phyloP scores from a whole-genome alignment of 2,888 invertebrate species.

The Oscheius sp. region DNA sequence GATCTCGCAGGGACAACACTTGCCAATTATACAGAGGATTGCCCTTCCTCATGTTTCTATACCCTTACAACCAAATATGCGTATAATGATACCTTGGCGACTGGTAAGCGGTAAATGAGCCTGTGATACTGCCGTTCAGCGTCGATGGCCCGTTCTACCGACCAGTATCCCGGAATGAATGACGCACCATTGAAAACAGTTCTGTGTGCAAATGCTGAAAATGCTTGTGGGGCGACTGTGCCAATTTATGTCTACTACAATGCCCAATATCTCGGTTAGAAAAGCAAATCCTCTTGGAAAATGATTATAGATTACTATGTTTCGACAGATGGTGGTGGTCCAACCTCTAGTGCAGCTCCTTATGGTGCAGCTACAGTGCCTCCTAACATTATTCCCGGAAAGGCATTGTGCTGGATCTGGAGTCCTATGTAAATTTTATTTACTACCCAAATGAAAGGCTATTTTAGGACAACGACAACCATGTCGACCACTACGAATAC shows the following conservation, averaged over 20 bases:
- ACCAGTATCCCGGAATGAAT: constrained; percentile 39
- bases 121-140: neutral
- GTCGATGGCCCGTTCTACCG: constrained; percentile 43
- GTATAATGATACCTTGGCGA: neutral
- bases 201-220: constrained; percentile 43
- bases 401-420: neutral
- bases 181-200: constrained; percentile 40
- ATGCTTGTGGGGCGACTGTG: constrained; percentile 47
- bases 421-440: neutral
- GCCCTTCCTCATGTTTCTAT: neutral
- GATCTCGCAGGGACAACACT: neutral
- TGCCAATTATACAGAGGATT: neutral
- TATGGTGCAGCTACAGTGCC: constrained; percentile 6
- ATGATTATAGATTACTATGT: constrained; percentile 24
- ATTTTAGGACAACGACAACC: neutral
- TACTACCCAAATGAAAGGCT: too few species aligned
- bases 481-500: neutral
- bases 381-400: constrained; percentile 8
- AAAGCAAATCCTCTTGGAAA: neutral
- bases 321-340: constrained; percentile 18
- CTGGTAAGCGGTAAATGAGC: neutral
- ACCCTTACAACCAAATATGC: constrained; percentile 27
- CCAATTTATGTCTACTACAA: constrained; percentile 48
- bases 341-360: neutral
- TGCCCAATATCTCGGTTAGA: constrained; percentile 16